These are phyloP conservation scores for Peribatodes rhomboidaria DNA, from an alignment of 2,888 invertebrate genomes.

Conservation along the genomic window DNA sequence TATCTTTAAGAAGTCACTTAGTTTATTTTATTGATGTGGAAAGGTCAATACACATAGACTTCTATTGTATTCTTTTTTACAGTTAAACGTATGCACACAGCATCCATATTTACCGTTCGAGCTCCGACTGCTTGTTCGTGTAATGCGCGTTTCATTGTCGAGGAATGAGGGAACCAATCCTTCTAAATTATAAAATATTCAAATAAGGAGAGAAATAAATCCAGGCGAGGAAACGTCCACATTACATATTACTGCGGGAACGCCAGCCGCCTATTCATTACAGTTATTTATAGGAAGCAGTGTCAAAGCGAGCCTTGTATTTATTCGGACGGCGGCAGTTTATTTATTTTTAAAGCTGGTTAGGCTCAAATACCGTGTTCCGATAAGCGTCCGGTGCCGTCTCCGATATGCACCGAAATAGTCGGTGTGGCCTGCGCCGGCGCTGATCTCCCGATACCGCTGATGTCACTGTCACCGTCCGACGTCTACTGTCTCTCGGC, in stretches of 20 bases:
- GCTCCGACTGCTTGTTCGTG: conserved; percentile 27
- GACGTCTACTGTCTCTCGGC: conserved; percentile 56
- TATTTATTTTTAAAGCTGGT: conserved; percentile 83
- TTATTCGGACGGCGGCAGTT: conserved; percentile 79
- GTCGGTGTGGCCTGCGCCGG: conserved; percentile 50
- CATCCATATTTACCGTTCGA: conserved; percentile 38
- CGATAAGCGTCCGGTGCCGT: conserved; percentile 77
- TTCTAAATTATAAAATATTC: conserved; percentile 79
- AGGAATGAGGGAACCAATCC: conserved; percentile 64
- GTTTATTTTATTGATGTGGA: conserved; percentile 34
- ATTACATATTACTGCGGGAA: conserved; percentile 80
- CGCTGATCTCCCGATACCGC: conserved; percentile 69
- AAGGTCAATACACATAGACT: conserved; percentile 39
- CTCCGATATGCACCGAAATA: conserved; percentile 67
- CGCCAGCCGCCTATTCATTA: conserved; percentile 83
- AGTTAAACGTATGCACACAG: conserved; percentile 35
- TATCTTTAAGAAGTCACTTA: conserved; percentile 25
- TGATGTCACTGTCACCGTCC: conserved; percentile 71
- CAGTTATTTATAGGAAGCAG: conserved; percentile 83
- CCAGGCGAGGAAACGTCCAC: conserved; percentile 77
- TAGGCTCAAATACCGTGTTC: conserved; percentile 75
- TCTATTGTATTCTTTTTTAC: conserved; percentile 38
- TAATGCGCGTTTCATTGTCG: conserved; percentile 57
- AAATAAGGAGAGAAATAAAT: conserved; percentile 81
- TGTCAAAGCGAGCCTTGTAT: conserved; percentile 82